Base-by-base conservation (phyloP, 1,140 invertebrate species). In the Drosophila neocordata region DNA sequence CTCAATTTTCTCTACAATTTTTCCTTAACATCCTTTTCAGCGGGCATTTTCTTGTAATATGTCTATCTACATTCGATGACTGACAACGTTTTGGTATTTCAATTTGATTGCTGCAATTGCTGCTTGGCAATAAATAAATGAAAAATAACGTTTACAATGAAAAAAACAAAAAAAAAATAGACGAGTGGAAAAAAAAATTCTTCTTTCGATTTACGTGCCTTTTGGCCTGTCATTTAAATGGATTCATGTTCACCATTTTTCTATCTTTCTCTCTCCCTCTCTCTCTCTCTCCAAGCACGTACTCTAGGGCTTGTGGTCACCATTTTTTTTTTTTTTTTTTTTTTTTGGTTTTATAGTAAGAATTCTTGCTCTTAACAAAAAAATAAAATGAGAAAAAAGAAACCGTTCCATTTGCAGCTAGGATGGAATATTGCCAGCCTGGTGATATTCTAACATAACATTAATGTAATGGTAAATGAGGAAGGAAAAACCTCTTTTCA, bases 101-200 rank as follows among this genome's bases (percentile, higher is more conserved):
- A 66, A 80, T 77, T 81, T 81, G 78, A 81, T 82, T 68, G 65
- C 70, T 69, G 69, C 73, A 71, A 77, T 85, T 85, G 65, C 68
- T 68, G n/a, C 41, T 37, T 52, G 67, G 75, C 75, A 75, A 79
- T 85, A 81, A 87, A 84, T 72, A 79, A 83, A 69, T 83, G 71
- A 75, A 63, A 69, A 82, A 66, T 18, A 41, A 56, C 74, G 34
- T 55, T 69, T 62, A 27, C 62, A 60, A 58, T 63, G 64, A 52
- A 48, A n/a, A 38, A 38, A 38, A 13, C 18, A 48, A 48, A 48
- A 48, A 11, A 44, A 20, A 9, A 35, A 35, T 12, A 35, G 5
- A 11, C 34, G 9, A 35, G 11, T 12, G 8, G 12, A 12, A 44
- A 48, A 18, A 48, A 48, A 20, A 48, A 48, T 51, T 58, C 7